phyloP scores from a whole-genome alignment of 2,113 vertebrate genomes.

The Ceyx cyanopectus region DNA sequence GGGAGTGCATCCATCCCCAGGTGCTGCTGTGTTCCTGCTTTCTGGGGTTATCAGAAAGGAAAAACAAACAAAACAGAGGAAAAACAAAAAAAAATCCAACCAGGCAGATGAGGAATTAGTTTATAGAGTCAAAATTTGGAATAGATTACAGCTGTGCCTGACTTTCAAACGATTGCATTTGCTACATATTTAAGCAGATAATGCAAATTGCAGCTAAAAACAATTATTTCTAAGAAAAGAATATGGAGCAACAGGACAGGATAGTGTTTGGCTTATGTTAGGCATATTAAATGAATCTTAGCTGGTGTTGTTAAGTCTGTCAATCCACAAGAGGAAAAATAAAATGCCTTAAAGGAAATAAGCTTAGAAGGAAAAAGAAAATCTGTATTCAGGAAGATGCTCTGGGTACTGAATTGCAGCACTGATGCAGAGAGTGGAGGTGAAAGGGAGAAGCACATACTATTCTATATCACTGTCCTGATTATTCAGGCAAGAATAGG shows the following conservation, averaged over 20 bases:
- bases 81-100: slow-evolving; percentile 26
- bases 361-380: slow-evolving; percentile 6
- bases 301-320: slow-evolving; percentile 12
- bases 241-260: neutral
- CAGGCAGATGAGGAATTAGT: neutral
- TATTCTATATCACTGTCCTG: neutral
- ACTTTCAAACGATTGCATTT: neutral
- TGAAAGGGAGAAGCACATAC: neutral
- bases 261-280: neutral
- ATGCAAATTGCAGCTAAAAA: neutral
- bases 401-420: slow-evolving; percentile 15
- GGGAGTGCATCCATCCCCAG: neutral
- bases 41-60: neutral
- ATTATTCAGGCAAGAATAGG: neutral
- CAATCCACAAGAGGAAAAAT: neutral
- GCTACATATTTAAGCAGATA: slow-evolving; percentile 41
- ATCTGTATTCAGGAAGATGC: slow-evolving; percentile 52
- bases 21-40: neutral
- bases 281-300: slow-evolving; percentile 37
- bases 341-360: slow-evolving; percentile 45
- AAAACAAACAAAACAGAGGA: slow-evolving; percentile 15
- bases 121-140: neutral
- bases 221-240: neutral
- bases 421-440: slow-evolving; percentile 9
- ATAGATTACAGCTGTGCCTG: neutral